These are phyloP conservation scores for Poeciliopsis retropinna DNA, from an alignment of 2,113 vertebrate species.

Conservation along the genomic window DNA sequence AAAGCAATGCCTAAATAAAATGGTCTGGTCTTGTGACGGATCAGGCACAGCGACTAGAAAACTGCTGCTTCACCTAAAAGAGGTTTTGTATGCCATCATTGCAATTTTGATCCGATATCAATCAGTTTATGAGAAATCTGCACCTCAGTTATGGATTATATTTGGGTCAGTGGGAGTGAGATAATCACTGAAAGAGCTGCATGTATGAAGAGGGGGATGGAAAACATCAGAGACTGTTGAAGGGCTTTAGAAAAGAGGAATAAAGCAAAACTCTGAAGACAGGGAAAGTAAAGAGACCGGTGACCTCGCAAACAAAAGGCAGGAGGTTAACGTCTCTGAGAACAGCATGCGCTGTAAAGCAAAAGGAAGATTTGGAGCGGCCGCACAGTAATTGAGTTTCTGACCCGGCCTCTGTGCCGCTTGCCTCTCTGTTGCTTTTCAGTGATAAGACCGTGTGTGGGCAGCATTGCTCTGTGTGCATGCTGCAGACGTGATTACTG, in stretches of 20 bases:
- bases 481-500: slow-evolving; percentile 52
- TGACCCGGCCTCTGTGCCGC: slow-evolving; percentile 69
- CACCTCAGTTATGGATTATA: slow-evolving; percentile 46
- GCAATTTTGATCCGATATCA: slow-evolving; percentile 19
- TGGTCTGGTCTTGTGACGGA: neutral
- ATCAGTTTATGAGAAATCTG: slow-evolving; percentile 18
- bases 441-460: slow-evolving; percentile 72
- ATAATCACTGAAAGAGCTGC: slow-evolving; percentile 53
- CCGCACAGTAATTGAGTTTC: slow-evolving; percentile 68
- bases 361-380: slow-evolving; percentile 45
- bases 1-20: slow-evolving; percentile 6
- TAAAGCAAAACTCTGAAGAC: slow-evolving; percentile 48
- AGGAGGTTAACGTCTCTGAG: slow-evolving; percentile 37
- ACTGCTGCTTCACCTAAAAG: slow-evolving; percentile 3
- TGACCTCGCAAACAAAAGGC: slow-evolving; percentile 48
- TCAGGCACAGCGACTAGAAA: slow-evolving; percentile 1
- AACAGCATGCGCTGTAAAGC: slow-evolving; percentile 14
- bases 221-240: slow-evolving; percentile 46
- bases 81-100: slow-evolving; percentile 12
- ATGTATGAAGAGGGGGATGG: slow-evolving; percentile 57
- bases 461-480: slow-evolving; percentile 51
- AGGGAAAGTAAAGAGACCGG: slow-evolving; percentile 32
- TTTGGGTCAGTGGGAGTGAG: slow-evolving; percentile 56
- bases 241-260: slow-evolving; percentile 45
- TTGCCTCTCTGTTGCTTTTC: slow-evolving; percentile 61